phyloP scores from a whole-genome alignment of 2,888 invertebrate genomes.

The Scrobipalpa costella region DNA sequence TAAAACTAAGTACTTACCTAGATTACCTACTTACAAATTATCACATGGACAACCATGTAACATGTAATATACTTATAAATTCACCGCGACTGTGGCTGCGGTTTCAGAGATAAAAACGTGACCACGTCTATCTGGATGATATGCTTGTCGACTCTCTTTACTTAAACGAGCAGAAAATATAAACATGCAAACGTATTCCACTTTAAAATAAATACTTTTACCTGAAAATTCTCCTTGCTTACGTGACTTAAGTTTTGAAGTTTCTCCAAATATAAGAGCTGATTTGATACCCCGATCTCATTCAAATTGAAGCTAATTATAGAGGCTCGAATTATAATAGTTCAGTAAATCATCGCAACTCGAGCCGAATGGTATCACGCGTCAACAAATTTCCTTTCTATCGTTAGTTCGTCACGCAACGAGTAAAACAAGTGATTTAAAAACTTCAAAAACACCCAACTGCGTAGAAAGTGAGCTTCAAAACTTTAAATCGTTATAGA shows the following conservation, averaged over 20 bases:
- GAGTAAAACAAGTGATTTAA: neutral
- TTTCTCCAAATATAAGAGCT: conserved; percentile 11
- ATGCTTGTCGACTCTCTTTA: conserved; percentile 34
- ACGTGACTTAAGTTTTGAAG: conserved; percentile 1
- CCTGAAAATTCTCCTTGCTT: neutral
- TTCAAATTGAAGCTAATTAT: conserved; percentile 19
- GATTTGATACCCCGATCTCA: conserved; percentile 13
- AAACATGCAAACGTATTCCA: conserved; percentile 2
- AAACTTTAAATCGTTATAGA: no score
- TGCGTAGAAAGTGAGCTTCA: no score
- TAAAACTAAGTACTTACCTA: conserved; percentile 1
- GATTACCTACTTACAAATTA: neutral
- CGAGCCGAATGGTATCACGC: conserved; percentile 14
- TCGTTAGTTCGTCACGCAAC: conserved; percentile 19
- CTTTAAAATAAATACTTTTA: neutral
- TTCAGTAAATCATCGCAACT: conserved; percentile 14
- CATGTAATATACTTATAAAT: neutral
- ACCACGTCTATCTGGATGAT: conserved; percentile 45
- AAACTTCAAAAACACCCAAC: no score
- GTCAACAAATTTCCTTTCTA: conserved; percentile 15
- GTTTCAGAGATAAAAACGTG: conserved; percentile 49
- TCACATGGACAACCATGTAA: neutral
- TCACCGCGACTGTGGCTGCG: neutral
- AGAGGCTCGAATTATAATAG: conserved; percentile 19
- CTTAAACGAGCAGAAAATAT: conserved; percentile 12